Conservation (phyloP, 2,113 vertebrate genomes). For the Prionailurus bengalensis region DNA sequence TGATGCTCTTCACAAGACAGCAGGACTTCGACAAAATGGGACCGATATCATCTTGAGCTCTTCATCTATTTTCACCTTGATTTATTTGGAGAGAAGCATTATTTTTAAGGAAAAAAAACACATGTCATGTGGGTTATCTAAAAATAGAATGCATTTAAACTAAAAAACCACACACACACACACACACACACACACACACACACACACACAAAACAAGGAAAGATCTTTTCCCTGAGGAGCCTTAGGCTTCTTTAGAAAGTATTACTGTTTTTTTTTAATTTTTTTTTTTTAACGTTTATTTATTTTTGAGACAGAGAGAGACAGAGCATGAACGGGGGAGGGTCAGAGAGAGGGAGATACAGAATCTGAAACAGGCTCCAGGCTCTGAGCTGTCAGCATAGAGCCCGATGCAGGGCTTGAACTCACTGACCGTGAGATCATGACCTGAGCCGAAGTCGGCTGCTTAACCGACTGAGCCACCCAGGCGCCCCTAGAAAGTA, state of each 20-base stretch:
- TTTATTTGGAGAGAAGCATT: background rate
- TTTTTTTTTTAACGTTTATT: no score
- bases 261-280: background rate
- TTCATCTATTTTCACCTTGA: background rate
- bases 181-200: background rate
- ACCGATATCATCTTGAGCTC: background rate
- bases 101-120: background rate
- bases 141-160: background rate
- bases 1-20: background rate
- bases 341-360: no score
- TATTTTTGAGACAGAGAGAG: no score
- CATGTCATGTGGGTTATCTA: background rate
- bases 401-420: no score
- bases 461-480: no score
- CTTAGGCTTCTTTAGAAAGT: conserved; percentile 45
- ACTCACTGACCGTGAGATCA: no score
- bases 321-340: no score
- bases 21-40: background rate
- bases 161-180: background rate
- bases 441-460: no score
- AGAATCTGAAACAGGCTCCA: no score
- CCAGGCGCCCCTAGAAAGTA: no score
- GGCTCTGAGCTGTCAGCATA: no score
- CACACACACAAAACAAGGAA: background rate
- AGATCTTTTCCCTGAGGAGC: background rate